These are phyloP conservation scores for Trematomus bernacchii DNA, from an alignment of 2,797 vertebrate species.

Conservation along the genomic window DNA sequence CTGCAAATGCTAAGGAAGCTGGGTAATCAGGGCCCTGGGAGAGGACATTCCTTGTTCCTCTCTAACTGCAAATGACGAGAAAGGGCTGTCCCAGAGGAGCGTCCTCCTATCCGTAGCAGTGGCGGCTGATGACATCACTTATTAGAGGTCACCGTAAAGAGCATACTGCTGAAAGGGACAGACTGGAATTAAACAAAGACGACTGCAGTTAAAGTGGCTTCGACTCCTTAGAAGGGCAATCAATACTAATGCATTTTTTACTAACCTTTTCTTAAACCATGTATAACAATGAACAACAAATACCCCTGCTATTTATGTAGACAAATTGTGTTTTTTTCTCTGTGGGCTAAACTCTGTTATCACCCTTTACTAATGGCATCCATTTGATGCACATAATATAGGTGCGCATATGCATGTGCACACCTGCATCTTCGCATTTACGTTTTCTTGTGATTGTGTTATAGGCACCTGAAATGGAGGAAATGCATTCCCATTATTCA, in stretches of 20 bases:
- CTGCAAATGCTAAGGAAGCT: constrained; percentile 51
- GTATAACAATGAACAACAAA: constrained; percentile 28
- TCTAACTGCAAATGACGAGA: constrained; percentile 43
- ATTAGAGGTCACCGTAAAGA: constrained; percentile 75
- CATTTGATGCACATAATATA: not conserved
- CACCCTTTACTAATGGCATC: not conserved
- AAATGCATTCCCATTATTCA: no score
- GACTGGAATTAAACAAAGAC: constrained; percentile 67
- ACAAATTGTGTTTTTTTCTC: constrained; percentile 3
- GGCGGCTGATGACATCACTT: constrained; percentile 74
- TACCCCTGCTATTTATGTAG: constrained; percentile 28
- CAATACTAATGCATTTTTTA: constrained; percentile 58
- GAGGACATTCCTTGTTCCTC: constrained; percentile 67
- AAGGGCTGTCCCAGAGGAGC: constrained; percentile 61
- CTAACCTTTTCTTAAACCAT: constrained; percentile 41
- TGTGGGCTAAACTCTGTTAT: constrained; percentile 5
- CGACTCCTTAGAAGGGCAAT: constrained; percentile 68
- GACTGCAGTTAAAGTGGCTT: constrained; percentile 62
- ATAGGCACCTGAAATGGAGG: no score
- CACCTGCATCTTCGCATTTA: not conserved
- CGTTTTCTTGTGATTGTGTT: not conserved
- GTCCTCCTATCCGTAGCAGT: constrained; percentile 45
- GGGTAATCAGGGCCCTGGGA: constrained; percentile 56
- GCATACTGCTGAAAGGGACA: constrained; percentile 70
- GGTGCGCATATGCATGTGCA: not conserved